Percentiles rank a stretch among this genome's conserved stretches.
Evolutionary conservation across 1,140 invertebrate genomes (phyloP).

Genomic region (Polyergus mexicanus): DNA sequence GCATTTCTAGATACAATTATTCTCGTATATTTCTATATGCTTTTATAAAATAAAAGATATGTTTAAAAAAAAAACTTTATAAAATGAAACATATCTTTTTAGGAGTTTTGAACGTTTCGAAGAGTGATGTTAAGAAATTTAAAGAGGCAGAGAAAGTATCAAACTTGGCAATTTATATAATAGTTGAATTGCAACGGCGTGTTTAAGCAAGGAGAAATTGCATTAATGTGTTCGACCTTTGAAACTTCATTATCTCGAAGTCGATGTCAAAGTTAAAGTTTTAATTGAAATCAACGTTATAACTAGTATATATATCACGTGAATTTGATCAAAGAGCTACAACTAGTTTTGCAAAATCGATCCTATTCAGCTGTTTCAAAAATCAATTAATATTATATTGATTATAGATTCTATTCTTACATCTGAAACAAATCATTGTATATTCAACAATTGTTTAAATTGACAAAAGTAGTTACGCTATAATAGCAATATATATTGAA

Average conservation of each 20-base stretch:
- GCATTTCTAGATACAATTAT: neutral
- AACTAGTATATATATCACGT: conserved; percentile 65
- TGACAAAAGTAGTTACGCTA: conserved; percentile 5
- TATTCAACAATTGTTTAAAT: neutral
- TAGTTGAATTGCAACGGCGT: conserved; percentile 8
- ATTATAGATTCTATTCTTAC: conserved; percentile 54
- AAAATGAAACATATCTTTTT: neutral
- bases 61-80: too few relatives aligned
- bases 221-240: conserved; percentile 68
- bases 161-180: conserved; percentile 40
- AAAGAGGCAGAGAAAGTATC: conserved; percentile 30
- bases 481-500: neutral
- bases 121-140: conserved; percentile 7
- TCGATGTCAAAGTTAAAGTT: conserved; percentile 71
- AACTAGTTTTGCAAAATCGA: conserved; percentile 67
- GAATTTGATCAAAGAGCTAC: conserved; percentile 71
- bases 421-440: neutral
- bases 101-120: conserved; percentile 11
- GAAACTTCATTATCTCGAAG: conserved; percentile 61
- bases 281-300: conserved; percentile 74
- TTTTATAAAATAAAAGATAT: neutral
- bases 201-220: conserved; percentile 61
- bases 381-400: conserved; percentile 70
- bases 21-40: neutral
- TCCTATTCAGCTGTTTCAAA: conserved; percentile 68